Evolutionary conservation across 2,797 vertebrate genomes (phyloP), one percentile per base, ranked within the genome.

Genomic region (Scolopax bukidnonensis): DNA sequence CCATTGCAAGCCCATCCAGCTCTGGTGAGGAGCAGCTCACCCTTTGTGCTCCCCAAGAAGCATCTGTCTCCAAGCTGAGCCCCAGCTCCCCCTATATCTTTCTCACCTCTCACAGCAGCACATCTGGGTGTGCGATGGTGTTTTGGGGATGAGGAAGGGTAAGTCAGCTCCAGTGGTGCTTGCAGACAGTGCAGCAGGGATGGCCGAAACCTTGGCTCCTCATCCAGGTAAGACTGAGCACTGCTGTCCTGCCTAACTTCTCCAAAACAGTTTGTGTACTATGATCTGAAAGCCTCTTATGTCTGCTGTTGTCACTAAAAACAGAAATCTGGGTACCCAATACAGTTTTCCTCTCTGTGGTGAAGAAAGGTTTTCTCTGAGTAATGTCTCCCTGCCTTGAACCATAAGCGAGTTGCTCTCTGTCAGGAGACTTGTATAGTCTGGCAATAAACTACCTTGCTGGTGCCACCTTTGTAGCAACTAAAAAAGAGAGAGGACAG

Each of bases 101-200:
- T 63, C 43, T 73, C 1, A 1, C 33, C 41, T 40, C 9, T 69
- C 10, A 20, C 41, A 17, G 76, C 8, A 9, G 54, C 54, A 10
- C 23, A 0, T 1, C 6, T 6, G 18, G 33, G 21, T 5, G 16
- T 3, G 13, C 64, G 40, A 9, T 14, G 50, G 21, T 23, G 57
- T 47, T 6, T 32, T 30, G 16, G 19, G 8, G 17, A 54, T 27
- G 25, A 21, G 45, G 40, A 23, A 13, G 24, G 16, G 30, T 19
- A 16, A 10, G 21, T 43, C 0, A 4, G 41, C 57, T 61, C 41
- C 30, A 11, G 56, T 45, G 14, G 38, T 41, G 50, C 38, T 40
- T 15, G 60, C 0, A 1, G 18, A 19, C n/a, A 7, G 12, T 1
- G 19, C 0, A 1, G 10, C 43, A 43, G 38, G 25, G 38, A 4